phyloP scores from a whole-genome alignment of 2,797 vertebrate species.

The Mastacembelus armatus region DNA sequence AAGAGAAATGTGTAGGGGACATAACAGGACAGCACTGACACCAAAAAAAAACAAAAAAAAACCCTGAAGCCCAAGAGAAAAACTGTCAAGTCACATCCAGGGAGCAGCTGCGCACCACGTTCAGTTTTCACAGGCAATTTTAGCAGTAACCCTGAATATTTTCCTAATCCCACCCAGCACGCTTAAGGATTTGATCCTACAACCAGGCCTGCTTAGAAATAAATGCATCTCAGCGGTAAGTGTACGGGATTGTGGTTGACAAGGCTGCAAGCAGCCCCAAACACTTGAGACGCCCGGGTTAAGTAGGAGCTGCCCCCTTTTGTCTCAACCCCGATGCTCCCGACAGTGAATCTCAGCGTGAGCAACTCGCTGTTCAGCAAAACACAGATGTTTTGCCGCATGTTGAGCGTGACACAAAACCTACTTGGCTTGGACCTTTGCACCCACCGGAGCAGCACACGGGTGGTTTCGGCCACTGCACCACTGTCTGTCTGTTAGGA shows the following conservation, averaged over 20 bases:
- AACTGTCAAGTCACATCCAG: conserved; percentile 27
- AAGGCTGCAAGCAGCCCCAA: conserved; percentile 32
- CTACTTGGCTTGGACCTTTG: conserved; percentile 67
- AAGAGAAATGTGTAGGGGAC: conserved; percentile 30
- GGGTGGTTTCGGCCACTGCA: conserved; percentile 79
- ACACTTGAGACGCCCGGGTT: conserved; percentile 49
- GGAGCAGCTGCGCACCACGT: neutral
- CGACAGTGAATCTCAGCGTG: conserved; percentile 19
- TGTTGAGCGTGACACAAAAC: conserved; percentile 51
- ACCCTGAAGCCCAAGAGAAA: conserved; percentile 4
- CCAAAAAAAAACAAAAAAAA: too few relatives aligned
- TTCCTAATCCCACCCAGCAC: neutral
- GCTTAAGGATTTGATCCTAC: neutral
- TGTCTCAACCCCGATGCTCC: conserved; percentile 30
- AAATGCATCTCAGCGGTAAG: conserved; percentile 3
- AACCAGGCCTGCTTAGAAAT: conserved; percentile 1
- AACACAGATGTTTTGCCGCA: conserved; percentile 39
- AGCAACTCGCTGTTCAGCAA: conserved; percentile 25
- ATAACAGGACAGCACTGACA: conserved; percentile 35
- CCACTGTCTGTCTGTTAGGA: conserved; percentile 75
- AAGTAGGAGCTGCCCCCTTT: conserved; percentile 28
- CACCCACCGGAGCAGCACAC: conserved; percentile 56
- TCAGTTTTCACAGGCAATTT: neutral
- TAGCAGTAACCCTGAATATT: neutral
- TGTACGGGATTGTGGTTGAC: conserved; percentile 37